phyloP scores from a whole-genome alignment of 2,113 vertebrate species.

The Dasyornis broadbenti region DNA sequence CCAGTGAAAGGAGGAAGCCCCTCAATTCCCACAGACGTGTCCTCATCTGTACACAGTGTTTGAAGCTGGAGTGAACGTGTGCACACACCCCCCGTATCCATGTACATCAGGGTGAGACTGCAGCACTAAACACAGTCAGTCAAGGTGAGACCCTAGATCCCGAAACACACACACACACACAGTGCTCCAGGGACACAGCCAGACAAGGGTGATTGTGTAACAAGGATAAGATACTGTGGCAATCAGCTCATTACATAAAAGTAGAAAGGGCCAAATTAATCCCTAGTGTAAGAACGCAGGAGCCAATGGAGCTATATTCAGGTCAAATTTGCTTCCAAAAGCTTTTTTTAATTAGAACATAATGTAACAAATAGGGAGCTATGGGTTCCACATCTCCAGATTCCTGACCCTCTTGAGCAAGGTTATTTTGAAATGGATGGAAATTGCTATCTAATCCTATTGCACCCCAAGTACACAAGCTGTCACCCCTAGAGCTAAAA shows the following conservation, averaged over 20 bases:
- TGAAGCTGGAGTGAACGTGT: neutral
- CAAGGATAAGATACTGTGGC: slow-evolving; percentile 58
- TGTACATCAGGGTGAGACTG: neutral
- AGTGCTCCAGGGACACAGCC: neutral
- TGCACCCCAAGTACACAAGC: slow-evolving; percentile 17
- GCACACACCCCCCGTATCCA: accelerated
- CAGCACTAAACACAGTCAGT: neutral
- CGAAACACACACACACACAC: neutral
- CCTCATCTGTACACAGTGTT: neutral
- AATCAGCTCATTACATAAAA: slow-evolving; percentile 64
- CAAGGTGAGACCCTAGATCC: slow-evolving; percentile 33
- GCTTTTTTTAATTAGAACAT: slow-evolving; percentile 12
- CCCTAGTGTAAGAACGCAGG: slow-evolving; percentile 21
- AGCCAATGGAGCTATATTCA: slow-evolving; percentile 44
- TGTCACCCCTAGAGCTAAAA: slow-evolving; percentile 15
- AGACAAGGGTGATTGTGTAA: slow-evolving; percentile 55
- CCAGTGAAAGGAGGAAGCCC: neutral
- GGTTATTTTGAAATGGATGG: slow-evolving; percentile 9
- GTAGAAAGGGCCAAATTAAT: slow-evolving; percentile 63
- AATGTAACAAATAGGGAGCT: slow-evolving; percentile 10
- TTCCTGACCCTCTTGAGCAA: slow-evolving; percentile 8
- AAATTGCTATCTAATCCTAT: slow-evolving; percentile 13
- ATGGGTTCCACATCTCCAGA: neutral
- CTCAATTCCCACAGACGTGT: neutral
- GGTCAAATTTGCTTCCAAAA: slow-evolving; percentile 49